phyloP scores from a whole-genome alignment of 2,113 vertebrate genomes.

The Pterocles gutturalis region DNA sequence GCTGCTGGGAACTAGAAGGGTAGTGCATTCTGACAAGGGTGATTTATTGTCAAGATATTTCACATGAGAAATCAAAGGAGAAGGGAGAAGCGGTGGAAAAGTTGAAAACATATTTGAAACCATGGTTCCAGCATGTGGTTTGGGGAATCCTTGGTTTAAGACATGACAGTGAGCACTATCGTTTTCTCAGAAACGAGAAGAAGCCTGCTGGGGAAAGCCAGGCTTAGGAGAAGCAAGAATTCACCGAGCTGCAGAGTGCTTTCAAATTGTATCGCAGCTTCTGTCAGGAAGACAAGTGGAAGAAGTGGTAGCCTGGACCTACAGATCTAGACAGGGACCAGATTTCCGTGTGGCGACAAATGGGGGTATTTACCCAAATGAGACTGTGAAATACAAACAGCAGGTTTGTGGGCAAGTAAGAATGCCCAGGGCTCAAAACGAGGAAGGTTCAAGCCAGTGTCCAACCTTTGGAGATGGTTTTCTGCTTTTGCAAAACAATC shows the following conservation, averaged over 20 bases:
- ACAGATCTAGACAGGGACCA: not conserved
- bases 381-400: not conserved
- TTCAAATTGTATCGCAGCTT: not conserved
- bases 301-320: not conserved
- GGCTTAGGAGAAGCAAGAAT: not conserved
- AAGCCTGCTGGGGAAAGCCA: not conserved
- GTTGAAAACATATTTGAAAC: not conserved
- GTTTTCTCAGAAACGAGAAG: constrained; percentile 7
- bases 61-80: not conserved
- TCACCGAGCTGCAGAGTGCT: not conserved
- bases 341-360: not conserved
- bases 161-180: not conserved
- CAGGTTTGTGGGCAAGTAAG: not conserved
- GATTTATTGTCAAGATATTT: not conserved
- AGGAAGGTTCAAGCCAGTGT: not conserved
- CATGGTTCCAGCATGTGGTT: not conserved
- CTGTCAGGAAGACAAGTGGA: not conserved
- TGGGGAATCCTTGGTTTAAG: not conserved
- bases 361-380: not conserved
- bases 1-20: not conserved
- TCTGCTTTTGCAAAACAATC: not conserved
- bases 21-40: not conserved
- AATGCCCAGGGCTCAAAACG: not conserved
- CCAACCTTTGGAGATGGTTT: not conserved
- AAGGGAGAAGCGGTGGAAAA: not conserved